A percentile compares a stretch with the other conserved stretches of the same genome.
phyloP scores from a whole-genome alignment of 1,140 invertebrate species.

The Varroa destructor region DNA sequence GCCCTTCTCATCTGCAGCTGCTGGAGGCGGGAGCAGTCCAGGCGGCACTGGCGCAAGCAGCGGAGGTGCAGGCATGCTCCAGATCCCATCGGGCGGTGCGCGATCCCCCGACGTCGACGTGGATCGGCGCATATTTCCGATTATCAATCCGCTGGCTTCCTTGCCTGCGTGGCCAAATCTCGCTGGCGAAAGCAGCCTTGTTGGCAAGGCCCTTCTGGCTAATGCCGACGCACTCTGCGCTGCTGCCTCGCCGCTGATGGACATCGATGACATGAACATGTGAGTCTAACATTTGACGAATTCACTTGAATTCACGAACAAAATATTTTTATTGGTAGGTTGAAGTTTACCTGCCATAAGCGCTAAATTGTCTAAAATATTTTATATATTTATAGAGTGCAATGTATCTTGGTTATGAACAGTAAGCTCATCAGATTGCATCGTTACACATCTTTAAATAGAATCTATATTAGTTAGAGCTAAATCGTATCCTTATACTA shows the following conservation, averaged over 20 bases:
- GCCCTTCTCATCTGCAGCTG: too few relatives aligned
- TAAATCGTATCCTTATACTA: too few relatives aligned
- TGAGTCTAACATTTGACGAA: slow-evolving; percentile 39
- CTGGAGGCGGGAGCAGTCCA: slow-evolving; percentile 14
- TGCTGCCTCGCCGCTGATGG: slow-evolving; percentile 79
- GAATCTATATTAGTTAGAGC: too few relatives aligned
- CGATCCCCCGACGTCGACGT: slow-evolving; percentile 39
- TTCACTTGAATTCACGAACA: too few relatives aligned
- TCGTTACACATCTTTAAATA: too few relatives aligned
- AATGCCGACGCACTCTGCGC: slow-evolving; percentile 93
- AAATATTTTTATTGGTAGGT: neutral
- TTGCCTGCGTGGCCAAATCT: slow-evolving; percentile 65
- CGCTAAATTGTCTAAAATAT: neutral
- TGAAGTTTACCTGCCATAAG: neutral
- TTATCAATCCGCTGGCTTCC: slow-evolving; percentile 72
- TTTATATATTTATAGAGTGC: neutral
- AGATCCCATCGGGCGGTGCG: slow-evolving; percentile 30
- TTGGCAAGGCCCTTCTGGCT: slow-evolving; percentile 77
- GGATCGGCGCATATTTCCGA: slow-evolving; percentile 57
- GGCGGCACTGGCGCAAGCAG: neutral
- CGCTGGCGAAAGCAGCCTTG: slow-evolving; percentile 53
- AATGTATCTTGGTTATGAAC: too few relatives aligned
- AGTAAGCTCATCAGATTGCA: too few relatives aligned
- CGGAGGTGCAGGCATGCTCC: slow-evolving; percentile 33
- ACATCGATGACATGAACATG: slow-evolving; percentile 71